A percentile compares a stretch with the other conserved stretches of the same genome.
These are phyloP conservation scores for Frieseomelitta varia DNA, from an alignment of 1,140 invertebrate species.

Conservation along the genomic window DNA sequence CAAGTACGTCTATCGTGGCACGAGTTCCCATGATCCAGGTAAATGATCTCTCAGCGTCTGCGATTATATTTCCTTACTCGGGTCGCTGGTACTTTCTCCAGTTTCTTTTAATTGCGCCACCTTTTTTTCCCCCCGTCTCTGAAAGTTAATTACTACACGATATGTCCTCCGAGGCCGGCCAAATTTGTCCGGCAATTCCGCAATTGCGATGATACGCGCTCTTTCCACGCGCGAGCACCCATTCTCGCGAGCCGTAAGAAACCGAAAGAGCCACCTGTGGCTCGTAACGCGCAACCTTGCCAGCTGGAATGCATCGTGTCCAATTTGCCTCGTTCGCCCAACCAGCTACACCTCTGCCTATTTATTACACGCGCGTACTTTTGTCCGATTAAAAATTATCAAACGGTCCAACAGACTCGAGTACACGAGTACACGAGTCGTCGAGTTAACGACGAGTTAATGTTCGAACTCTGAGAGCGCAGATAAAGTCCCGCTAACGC, in stretches of 20 bases:
- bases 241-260: constrained; percentile 48
- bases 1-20: constrained; percentile 59
- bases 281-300: constrained; percentile 41
- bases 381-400: too few relatives aligned
- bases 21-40: constrained; percentile 47
- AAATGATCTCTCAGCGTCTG: constrained; percentile 46
- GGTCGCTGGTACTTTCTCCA: constrained; percentile 61
- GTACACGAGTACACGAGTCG: too few relatives aligned
- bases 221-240: constrained; percentile 53
- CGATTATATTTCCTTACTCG: constrained; percentile 58
- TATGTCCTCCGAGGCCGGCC: constrained; percentile 49
- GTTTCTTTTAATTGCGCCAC: constrained; percentile 59
- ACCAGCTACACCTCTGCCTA: too few relatives aligned
- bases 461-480: too few relatives aligned
- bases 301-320: constrained; percentile 33
- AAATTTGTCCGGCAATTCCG: constrained; percentile 58
- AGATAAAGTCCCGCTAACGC: too few relatives aligned
- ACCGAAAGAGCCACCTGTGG: constrained; percentile 37
- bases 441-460: too few relatives aligned
- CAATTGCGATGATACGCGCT: constrained; percentile 37
- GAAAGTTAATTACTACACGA: constrained; percentile 59
- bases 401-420: too few relatives aligned
- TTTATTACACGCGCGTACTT: too few relatives aligned
- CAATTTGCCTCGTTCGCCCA: constrained; percentile 38
- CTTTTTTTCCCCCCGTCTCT: not conserved